A percentile compares a stretch with the other conserved stretches of the same genome.
These are phyloP conservation scores for Eurytoma californica DNA, from an alignment of 2,888 invertebrate genomes.

Conservation along the genomic window DNA sequence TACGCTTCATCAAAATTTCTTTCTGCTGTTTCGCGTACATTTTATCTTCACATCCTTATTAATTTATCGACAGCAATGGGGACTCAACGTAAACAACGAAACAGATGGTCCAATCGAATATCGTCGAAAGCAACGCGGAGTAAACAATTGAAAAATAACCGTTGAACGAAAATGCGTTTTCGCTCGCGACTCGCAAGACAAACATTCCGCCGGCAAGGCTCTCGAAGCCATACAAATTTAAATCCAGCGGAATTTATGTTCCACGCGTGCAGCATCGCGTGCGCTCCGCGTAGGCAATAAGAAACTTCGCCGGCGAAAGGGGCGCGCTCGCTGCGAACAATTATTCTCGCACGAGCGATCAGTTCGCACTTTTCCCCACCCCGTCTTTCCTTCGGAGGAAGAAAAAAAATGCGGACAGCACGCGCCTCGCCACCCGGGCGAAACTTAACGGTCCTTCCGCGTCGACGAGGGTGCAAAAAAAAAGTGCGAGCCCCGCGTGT, in stretches of 20 bases:
- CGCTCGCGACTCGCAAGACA: too few relatives aligned
- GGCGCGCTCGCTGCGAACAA: conserved; percentile 13
- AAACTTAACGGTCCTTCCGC: conserved; percentile 21
- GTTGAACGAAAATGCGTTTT: too few relatives aligned
- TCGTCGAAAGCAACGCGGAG: too few relatives aligned
- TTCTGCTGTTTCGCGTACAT: too few relatives aligned
- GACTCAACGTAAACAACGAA: too few relatives aligned
- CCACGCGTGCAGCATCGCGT: not conserved
- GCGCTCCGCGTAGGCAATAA: not conserved
- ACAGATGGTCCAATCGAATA: too few relatives aligned
- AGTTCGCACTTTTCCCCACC: conserved; percentile 24
- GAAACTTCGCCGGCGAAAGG: not conserved
- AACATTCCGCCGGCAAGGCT: too few relatives aligned
- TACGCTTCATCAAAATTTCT: too few relatives aligned
- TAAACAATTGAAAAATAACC: too few relatives aligned
- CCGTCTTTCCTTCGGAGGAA: not conserved
- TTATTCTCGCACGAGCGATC: conserved; percentile 48
- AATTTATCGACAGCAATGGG: too few relatives aligned
- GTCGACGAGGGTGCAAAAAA: not conserved
- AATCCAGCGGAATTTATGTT: not conserved
- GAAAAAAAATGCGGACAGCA: not conserved
- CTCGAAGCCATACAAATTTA: too few relatives aligned
- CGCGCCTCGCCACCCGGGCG: not conserved
- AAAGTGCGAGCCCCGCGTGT: conserved; percentile 30
- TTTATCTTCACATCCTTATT: too few relatives aligned